phyloP scores from a whole-genome alignment of 2,113 vertebrate genomes.

The Melanerpes formicivorus region DNA sequence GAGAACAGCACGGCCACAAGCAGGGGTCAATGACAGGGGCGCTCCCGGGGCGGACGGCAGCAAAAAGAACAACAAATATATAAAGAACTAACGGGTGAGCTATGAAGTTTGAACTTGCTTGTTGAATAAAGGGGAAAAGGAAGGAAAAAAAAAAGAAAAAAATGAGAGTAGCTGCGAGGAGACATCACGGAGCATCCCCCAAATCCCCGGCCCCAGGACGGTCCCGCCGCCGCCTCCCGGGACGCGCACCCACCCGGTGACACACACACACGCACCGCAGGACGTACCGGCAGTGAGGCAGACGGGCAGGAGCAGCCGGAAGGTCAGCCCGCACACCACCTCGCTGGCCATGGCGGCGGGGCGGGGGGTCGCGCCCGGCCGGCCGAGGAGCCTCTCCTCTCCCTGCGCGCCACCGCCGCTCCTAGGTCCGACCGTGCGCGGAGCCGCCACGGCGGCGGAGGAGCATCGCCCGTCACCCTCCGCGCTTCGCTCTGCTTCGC shows the following conservation, averaged over 20 bases:
- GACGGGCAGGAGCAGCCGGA: constrained; percentile 91
- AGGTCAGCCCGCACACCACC: constrained; percentile 93
- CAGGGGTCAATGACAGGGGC: no score
- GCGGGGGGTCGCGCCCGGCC: constrained; percentile 21
- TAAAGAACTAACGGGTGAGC: background rate
- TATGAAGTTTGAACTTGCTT: background rate
- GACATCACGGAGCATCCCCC: background rate
- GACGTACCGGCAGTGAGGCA: constrained; percentile 92
- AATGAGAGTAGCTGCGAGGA: background rate
- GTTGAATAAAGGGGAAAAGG: no score
- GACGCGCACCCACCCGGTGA: background rate
- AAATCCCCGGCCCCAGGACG: background rate
- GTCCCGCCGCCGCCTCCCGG: background rate
- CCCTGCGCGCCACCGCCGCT: constrained; percentile 51
- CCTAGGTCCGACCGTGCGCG: constrained; percentile 68
- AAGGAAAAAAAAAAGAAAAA: no score
- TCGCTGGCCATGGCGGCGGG: constrained; percentile 88
- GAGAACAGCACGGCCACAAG: background rate
- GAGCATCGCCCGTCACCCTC: constrained; percentile 55
- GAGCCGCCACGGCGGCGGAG: constrained; percentile 51
- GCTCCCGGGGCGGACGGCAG: background rate
- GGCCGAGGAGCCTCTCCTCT: constrained; percentile 10
- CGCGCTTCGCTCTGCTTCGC: constrained; percentile 24
- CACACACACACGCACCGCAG: background rate
- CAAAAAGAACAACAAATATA: rapidly evolving